Base-by-base conservation (phyloP, 2,797 vertebrate species). In the Huso huso region DNA sequence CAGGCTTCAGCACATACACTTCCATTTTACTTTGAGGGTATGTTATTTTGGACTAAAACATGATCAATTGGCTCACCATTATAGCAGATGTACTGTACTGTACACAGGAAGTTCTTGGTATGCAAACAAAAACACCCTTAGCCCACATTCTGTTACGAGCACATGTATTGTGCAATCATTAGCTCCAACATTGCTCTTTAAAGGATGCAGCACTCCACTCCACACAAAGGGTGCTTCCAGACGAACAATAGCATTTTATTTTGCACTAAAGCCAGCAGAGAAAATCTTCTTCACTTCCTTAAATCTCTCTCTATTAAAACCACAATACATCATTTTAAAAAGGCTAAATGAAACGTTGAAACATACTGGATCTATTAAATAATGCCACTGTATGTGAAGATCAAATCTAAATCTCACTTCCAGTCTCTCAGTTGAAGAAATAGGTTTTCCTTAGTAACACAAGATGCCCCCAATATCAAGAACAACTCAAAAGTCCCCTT, bases 91-190 rank as follows among this genome's bases (percentile, higher is more conserved):
- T 67, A 37, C 4, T 75, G 73, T 67, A 37, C 37, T 37, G 37
- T 37, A 71, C 65, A 57, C 68, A 0, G 48, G 70, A 70, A 73
- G 75, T 67, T 61, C 64, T 57, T 66, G 69, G 68, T 61, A 51
- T 67, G 66, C 63, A 76, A 77, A 76, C 68, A 81, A 77, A 83
- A 83, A 82, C 78, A 83, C 48, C 75, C 50, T 64, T 70, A 64
- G 64, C 73, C 75, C 74, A 76, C 68, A 78, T 71, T 79, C 66
- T 72, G 74, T 73, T 78, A 68, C 70, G 75, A 80, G 63, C 55
- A 63, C 70, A 63, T 68, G 65, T 76, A 75, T 84, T 85, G 86
- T 82, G 81, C 82, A 87, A 86, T 79, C 77, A 68, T 67, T 60
- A 83, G 75, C 84, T 75, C 78, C 75, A 65, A 77, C 79, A 15